A percentile compares a stretch with the other conserved stretches of the same genome.
Conservation (phyloP, 2,888 invertebrate genomes). For the Rotaria socialis region DNA sequence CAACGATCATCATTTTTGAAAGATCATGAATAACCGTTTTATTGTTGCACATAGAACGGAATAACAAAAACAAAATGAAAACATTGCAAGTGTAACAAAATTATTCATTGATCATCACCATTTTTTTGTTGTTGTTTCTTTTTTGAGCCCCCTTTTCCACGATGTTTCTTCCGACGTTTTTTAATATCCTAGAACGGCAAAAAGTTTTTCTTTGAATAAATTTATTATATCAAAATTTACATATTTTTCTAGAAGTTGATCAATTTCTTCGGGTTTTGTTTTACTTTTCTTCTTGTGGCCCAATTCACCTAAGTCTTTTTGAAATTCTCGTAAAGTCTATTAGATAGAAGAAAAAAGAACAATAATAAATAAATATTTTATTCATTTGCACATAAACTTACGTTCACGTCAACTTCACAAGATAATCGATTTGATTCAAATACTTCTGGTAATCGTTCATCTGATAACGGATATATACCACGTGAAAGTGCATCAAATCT, state of each 20-base stretch:
- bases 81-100: background rate
- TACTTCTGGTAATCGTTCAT: slow-evolving; percentile 39
- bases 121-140: background rate
- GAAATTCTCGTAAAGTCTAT: background rate
- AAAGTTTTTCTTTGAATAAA: background rate
- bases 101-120: background rate
- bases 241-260: background rate
- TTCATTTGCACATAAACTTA: background rate
- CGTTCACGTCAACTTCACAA: background rate
- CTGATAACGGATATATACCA: slow-evolving; percentile 42
- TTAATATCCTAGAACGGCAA: background rate
- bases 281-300: background rate
- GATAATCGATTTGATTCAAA: slow-evolving; percentile 3
- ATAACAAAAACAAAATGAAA: slow-evolving; percentile 3
- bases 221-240: background rate
- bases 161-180: background rate
- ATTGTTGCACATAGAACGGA: slow-evolving; percentile 6
- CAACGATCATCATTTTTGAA: no score
- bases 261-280: background rate
- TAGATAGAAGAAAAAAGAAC: background rate
- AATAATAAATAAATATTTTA: background rate
- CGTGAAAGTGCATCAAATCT: slow-evolving; percentile 43
- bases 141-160: background rate
- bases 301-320: slow-evolving; percentile 6
- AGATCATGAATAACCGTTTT: background rate